phyloP scores from a whole-genome alignment of 2,888 invertebrate species.

The Hyposoter dolosus region DNA sequence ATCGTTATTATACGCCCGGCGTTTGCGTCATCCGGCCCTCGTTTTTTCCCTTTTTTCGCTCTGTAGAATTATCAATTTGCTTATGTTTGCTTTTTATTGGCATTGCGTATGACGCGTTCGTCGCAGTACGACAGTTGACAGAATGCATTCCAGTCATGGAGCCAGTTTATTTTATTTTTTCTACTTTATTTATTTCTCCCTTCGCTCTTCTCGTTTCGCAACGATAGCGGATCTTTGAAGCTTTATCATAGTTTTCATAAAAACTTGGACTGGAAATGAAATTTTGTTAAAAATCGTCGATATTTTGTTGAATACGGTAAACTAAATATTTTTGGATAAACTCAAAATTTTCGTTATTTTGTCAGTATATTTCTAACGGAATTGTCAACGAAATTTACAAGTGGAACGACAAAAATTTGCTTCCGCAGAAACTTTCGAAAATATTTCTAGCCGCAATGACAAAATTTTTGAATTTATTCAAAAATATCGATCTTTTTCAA shows the following conservation, averaged over 20 bases:
- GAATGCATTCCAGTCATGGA: not conserved
- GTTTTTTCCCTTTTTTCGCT: constrained; percentile 14
- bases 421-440: too few relatives aligned
- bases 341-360: too few relatives aligned
- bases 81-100: constrained; percentile 1
- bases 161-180: not conserved
- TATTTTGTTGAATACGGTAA: too few relatives aligned
- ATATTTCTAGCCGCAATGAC: too few relatives aligned
- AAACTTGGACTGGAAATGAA: too few relatives aligned
- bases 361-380: too few relatives aligned
- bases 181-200: not conserved
- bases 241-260: not conserved
- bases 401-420: too few relatives aligned
- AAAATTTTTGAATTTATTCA: too few relatives aligned
- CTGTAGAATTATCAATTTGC: not conserved
- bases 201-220: not conserved
- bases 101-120: not conserved
- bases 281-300: too few relatives aligned
- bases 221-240: not conserved
- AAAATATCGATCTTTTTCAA: too few relatives aligned
- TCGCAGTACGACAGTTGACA: not conserved
- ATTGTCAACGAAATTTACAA: too few relatives aligned
- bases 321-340: too few relatives aligned
- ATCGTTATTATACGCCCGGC: constrained; percentile 40
- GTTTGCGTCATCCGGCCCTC: constrained; percentile 34